Evolutionary conservation across 2,113 vertebrate species (phyloP).

Genomic region (Picathartes gymnocephalus): DNA sequence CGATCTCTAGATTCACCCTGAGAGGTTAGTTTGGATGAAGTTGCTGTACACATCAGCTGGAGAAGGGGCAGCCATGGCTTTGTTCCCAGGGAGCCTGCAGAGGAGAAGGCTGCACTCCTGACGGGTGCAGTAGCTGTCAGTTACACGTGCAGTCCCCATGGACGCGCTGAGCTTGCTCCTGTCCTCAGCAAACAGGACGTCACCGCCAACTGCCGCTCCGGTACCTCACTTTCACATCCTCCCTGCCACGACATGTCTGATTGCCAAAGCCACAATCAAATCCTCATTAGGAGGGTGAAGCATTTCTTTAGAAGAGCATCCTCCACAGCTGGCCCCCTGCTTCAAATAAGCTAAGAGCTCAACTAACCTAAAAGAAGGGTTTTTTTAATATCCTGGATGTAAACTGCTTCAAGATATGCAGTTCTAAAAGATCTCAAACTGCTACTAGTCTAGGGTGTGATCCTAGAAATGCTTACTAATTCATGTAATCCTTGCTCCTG

Average conservation of each 20-base stretch:
- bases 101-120: not conserved
- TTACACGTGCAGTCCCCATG: accelerated
- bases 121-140: not conserved
- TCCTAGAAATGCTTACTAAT: not conserved
- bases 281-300: not conserved
- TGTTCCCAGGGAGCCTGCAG: not conserved
- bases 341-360: not conserved
- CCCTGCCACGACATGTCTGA: not conserved
- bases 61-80: not conserved
- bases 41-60: not conserved
- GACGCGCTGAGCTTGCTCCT: not conserved
- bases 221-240: conserved; percentile 57
- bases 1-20: accelerated
- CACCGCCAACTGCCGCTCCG: not conserved
- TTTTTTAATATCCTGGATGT: not conserved
- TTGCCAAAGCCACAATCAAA: conserved; percentile 17
- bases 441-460: not conserved
- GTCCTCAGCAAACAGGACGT: conserved; percentile 29
- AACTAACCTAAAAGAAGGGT: not conserved
- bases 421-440: not conserved
- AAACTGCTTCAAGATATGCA: not conserved
- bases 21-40: not conserved
- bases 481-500: not conserved
- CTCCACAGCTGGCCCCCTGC: not conserved
- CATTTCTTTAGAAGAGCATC: not conserved